These are phyloP conservation scores for Drosophila villosipedis DNA, from an alignment of 2,888 invertebrate genomes.

Conservation along the genomic window DNA sequence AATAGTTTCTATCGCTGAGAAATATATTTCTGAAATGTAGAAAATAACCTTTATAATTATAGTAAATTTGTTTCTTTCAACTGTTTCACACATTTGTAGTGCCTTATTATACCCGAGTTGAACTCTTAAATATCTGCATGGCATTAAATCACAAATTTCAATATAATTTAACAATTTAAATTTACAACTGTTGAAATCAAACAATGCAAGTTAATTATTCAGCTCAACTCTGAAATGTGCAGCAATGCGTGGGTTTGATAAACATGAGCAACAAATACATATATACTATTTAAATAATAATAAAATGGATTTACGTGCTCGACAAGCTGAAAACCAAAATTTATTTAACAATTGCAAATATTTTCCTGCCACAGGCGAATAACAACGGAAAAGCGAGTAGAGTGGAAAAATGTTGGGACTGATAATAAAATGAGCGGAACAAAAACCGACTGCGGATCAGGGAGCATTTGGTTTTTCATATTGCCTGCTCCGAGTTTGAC, in stretches of 20 bases:
- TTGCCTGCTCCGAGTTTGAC: slow-evolving; percentile 28
- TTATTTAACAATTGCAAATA: slow-evolving; percentile 40
- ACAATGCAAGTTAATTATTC: slow-evolving; percentile 26
- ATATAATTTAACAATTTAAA: not conserved
- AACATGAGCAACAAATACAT: slow-evolving; percentile 6
- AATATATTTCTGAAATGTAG: not conserved
- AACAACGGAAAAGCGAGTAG: not conserved
- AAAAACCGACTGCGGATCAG: slow-evolving; percentile 7
- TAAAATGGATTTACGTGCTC: slow-evolving; percentile 31
- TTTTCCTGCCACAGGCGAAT: not conserved
- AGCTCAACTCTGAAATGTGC: slow-evolving; percentile 23
- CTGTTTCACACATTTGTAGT: not conserved
- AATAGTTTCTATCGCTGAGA: not conserved
- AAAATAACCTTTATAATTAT: not conserved
- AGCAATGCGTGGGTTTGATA: slow-evolving; percentile 43
- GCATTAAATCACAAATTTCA: not conserved
- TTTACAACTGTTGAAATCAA: not conserved
- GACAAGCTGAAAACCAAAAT: slow-evolving; percentile 30
- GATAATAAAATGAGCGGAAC: slow-evolving; percentile 29
- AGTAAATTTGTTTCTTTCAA: not conserved
- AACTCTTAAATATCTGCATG: not conserved
- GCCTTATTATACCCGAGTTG: not conserved
- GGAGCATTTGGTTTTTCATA: slow-evolving; percentile 18
- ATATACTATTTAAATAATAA: slow-evolving; percentile 13
- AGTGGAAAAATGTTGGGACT: slow-evolving; percentile 3